These are phyloP conservation scores for Numenius arquata DNA, from an alignment of 2,113 vertebrate genomes.

Conservation along the genomic window DNA sequence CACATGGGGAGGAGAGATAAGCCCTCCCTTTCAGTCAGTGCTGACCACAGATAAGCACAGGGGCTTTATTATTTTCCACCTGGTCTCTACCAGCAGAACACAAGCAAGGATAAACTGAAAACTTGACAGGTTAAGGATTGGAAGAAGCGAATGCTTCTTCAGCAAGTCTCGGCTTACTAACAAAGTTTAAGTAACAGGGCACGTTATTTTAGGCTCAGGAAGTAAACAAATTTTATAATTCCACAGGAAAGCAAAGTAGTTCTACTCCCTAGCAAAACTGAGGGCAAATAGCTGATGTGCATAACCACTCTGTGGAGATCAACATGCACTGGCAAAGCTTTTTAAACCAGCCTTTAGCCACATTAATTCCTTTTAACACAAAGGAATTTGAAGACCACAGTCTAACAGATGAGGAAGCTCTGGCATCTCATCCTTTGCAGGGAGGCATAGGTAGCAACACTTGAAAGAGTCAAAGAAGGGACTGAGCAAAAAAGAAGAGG, in stretches of 20 bases:
- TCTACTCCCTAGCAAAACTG: conserved; percentile 17
- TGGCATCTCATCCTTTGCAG: neutral
- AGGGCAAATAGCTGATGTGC: neutral
- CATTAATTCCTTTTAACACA: neutral
- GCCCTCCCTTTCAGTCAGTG: neutral
- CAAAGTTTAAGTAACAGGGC: neutral
- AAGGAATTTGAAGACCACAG: neutral
- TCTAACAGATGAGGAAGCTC: neutral
- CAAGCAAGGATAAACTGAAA: conserved; percentile 1
- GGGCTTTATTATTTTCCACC: conserved; percentile 42
- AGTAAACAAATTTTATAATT: neutral
- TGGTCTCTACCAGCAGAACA: neutral
- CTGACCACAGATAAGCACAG: conserved; percentile 44
- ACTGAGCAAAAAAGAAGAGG: neutral
- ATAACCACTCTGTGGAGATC: neutral
- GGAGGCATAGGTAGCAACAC: neutral
- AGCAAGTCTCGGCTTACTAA: neutral
- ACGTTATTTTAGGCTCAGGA: conserved; percentile 1
- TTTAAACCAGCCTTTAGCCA: neutral
- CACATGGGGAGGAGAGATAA: conserved; percentile 44
- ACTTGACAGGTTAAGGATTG: neutral
- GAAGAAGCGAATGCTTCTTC: neutral
- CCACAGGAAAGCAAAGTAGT: neutral
- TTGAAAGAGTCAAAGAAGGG: neutral
- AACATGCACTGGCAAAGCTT: neutral